A percentile compares a stretch with the other conserved stretches of the same genome.
Evolutionary conservation across 2,797 vertebrate species (phyloP).

Genomic region (Propithecus perrieri): DNA sequence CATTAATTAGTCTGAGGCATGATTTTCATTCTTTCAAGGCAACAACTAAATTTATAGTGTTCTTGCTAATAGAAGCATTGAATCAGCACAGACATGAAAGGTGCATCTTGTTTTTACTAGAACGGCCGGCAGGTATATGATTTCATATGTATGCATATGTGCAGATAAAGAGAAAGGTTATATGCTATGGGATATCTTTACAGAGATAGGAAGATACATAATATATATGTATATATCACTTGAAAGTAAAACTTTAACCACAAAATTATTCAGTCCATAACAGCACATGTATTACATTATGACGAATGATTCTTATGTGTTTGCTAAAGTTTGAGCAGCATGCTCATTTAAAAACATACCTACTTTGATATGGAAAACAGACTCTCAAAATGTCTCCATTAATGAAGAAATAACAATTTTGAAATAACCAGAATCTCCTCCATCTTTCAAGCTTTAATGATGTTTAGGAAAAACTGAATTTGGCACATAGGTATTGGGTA

Average conservation of each 20-base stretch:
- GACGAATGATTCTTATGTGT: neutral
- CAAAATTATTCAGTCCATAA: neutral
- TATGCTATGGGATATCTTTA: neutral
- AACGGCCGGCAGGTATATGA: neutral
- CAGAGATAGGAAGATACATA: neutral
- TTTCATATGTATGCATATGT: neutral
- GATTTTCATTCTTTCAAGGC: conserved; percentile 37
- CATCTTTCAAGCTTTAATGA: neutral
- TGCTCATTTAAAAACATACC: conserved; percentile 38
- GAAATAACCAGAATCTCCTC: neutral
- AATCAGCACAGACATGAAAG: conserved; percentile 33
- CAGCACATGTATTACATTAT: neutral
- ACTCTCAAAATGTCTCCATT: neutral
- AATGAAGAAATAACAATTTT: neutral
- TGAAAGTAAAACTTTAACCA: neutral
- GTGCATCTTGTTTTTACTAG: neutral
- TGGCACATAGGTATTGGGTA: neutral
- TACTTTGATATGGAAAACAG: neutral
- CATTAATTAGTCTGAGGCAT: neutral
- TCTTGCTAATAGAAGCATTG: neutral
- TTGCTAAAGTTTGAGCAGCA: neutral
- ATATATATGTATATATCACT: neutral
- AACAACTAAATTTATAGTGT: neutral
- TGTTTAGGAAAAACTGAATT: conserved; percentile 19
- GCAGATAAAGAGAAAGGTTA: neutral